phyloP scores from a whole-genome alignment of 2,888 invertebrate species.

The Eilema sororculum region DNA sequence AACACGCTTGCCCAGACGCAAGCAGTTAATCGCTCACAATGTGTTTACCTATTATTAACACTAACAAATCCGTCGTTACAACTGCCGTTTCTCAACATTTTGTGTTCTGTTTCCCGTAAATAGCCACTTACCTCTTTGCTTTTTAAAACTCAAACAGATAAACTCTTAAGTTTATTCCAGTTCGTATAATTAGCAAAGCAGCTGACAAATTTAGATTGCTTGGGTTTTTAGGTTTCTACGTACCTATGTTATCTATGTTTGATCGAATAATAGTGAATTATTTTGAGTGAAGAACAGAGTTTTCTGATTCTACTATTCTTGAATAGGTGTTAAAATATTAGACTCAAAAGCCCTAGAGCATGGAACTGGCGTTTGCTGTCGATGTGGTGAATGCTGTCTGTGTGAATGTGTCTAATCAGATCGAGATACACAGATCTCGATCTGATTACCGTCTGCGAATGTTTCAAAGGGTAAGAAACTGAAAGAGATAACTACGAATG shows the following conservation, averaged over 20 bases:
- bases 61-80: constrained; percentile 58
- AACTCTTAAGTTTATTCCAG: constrained; percentile 18
- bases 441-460: too few species aligned
- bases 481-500: too few species aligned
- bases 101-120: constrained; percentile 23
- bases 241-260: neutral
- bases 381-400: too few species aligned
- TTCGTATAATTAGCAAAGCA: neutral
- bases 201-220: neutral
- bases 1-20: constrained; percentile 52
- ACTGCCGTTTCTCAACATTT: constrained; percentile 43
- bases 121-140: constrained; percentile 25
- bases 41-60: constrained; percentile 64
- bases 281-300: neutral
- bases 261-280: neutral
- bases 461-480: too few species aligned
- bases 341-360: too few species aligned
- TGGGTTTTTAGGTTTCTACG: neutral
- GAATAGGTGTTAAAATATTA: too few species aligned
- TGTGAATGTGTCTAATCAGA: too few species aligned
- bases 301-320: neutral
- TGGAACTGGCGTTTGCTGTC: too few species aligned
- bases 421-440: too few species aligned
- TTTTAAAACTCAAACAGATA: constrained; percentile 22
- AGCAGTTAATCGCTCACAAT: constrained; percentile 60